Evolutionary conservation across 1,140 invertebrate genomes (phyloP).

Genomic region (Grapholita molesta): DNA sequence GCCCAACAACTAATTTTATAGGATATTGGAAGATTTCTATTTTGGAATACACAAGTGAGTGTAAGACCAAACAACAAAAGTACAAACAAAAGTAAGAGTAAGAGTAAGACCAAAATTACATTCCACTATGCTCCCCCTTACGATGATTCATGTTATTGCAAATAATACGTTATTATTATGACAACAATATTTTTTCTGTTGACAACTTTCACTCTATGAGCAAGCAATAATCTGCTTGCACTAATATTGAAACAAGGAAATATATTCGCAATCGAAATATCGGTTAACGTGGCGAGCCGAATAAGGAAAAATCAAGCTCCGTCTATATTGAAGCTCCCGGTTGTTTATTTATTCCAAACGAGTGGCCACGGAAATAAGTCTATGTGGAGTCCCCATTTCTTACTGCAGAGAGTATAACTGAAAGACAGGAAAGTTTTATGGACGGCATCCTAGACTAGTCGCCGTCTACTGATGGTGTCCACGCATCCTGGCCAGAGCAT

Average conservation of each 20-base stretch:
- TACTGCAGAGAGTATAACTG: slow-evolving; percentile 16
- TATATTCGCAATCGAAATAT: slow-evolving; percentile 41
- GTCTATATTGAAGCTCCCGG: slow-evolving; percentile 33
- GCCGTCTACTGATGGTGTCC: no score
- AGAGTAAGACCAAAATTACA: no score
- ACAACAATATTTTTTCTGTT: not conserved
- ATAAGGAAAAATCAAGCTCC: slow-evolving; percentile 48
- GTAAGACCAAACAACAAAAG: no score
- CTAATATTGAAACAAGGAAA: slow-evolving; percentile 18
- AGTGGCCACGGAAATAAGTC: slow-evolving; percentile 54
- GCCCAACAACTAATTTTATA: no score
- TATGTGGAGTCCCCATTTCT: slow-evolving; percentile 39
- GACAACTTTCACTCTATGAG: not conserved
- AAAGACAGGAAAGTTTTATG: not conserved
- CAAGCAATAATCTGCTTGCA: not conserved
- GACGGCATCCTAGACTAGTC: no score
- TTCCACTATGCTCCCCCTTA: no score
- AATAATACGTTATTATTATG: not conserved
- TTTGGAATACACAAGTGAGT: no score
- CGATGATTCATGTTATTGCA: no score
- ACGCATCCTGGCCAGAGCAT: no score
- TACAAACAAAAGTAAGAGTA: no score
- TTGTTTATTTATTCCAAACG: slow-evolving; percentile 62
- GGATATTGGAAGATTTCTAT: no score
- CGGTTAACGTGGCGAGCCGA: slow-evolving; percentile 36